A percentile compares a stretch with the other conserved stretches of the same genome.
phyloP scores from a whole-genome alignment of 2,888 invertebrate species.

The Nomada ruficornis region DNA sequence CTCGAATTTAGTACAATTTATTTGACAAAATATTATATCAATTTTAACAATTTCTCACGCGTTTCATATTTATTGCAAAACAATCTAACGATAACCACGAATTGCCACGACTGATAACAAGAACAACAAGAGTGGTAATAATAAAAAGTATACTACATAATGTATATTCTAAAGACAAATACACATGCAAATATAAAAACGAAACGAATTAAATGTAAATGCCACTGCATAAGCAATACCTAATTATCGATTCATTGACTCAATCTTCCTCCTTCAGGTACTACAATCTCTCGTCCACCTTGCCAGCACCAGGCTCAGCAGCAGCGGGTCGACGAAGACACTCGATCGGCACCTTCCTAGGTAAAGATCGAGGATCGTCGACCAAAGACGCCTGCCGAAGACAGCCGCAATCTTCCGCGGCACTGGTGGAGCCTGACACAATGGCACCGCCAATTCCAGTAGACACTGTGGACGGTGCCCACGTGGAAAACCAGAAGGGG shows the following conservation, averaged over 20 bases:
- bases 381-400: constrained; percentile 48
- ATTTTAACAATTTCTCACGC: too few species aligned
- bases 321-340: constrained; percentile 86
- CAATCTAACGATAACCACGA: too few species aligned
- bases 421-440: constrained; percentile 86
- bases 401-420: constrained; percentile 79
- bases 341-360: constrained; percentile 88
- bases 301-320: constrained; percentile 84
- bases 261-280: constrained; percentile 78
- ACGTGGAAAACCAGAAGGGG: constrained; percentile 45
- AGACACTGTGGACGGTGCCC: constrained; percentile 67
- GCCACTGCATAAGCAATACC: too few species aligned
- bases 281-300: constrained; percentile 85
- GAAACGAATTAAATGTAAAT: not conserved
- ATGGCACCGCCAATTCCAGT: constrained; percentile 85
- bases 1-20: too few species aligned
- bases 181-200: not conserved
- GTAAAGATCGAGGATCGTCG: constrained; percentile 83
- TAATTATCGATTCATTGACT: constrained; percentile 1
- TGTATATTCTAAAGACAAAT: too few species aligned
- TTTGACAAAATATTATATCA: too few species aligned
- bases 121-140: too few species aligned
- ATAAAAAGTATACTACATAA: too few species aligned
- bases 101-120: too few species aligned
- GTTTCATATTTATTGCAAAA: too few species aligned